These are phyloP conservation scores for Heterodera carotae DNA, from an alignment of 1,140 invertebrate genomes.

Conservation along the genomic window DNA sequence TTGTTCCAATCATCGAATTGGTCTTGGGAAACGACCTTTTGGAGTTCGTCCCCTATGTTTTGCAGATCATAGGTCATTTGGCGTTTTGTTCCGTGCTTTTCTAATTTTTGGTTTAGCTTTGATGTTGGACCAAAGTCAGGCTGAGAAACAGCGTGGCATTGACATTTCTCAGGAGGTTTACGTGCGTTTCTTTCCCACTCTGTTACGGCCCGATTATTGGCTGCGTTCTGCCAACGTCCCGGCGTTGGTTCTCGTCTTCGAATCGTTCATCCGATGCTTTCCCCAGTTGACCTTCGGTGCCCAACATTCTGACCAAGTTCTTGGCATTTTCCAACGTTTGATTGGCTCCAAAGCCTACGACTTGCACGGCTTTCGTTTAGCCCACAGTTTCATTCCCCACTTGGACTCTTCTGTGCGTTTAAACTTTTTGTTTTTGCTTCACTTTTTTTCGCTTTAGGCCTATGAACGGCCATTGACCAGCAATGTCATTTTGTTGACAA, in stretches of 20 bases:
- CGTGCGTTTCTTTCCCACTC: slow-evolving; percentile 82
- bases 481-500: slow-evolving; percentile 38
- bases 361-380: slow-evolving; percentile 88
- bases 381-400: slow-evolving; percentile 41
- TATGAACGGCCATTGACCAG: slow-evolving; percentile 32
- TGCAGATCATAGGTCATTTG: background rate
- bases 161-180: slow-evolving; percentile 75
- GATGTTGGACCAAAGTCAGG: slow-evolving; percentile 79
- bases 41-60: background rate
- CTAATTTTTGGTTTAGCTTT: slow-evolving; percentile 73
- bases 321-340: slow-evolving; percentile 93
- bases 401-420: slow-evolving; percentile 35
- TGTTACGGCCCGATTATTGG: slow-evolving; percentile 85
- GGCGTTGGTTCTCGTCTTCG: slow-evolving; percentile 83
- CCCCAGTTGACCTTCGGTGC: slow-evolving; percentile 30
- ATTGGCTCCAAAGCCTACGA: slow-evolving; percentile 92
- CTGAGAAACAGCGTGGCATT: slow-evolving; percentile 51
- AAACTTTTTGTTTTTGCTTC: slow-evolving; percentile 20
- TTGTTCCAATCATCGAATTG: slow-evolving; percentile 48
- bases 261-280: slow-evolving; percentile 75
- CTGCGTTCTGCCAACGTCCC: slow-evolving; percentile 87
- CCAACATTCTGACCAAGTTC: slow-evolving; percentile 71
- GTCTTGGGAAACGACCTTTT: slow-evolving; percentile 40
- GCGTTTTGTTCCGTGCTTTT: background rate
- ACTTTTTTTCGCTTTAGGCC: slow-evolving; percentile 36